A percentile compares a stretch with the other conserved stretches of the same genome.
phyloP scores from a whole-genome alignment of 1,140 invertebrate species.

The Drosophila busckii region DNA sequence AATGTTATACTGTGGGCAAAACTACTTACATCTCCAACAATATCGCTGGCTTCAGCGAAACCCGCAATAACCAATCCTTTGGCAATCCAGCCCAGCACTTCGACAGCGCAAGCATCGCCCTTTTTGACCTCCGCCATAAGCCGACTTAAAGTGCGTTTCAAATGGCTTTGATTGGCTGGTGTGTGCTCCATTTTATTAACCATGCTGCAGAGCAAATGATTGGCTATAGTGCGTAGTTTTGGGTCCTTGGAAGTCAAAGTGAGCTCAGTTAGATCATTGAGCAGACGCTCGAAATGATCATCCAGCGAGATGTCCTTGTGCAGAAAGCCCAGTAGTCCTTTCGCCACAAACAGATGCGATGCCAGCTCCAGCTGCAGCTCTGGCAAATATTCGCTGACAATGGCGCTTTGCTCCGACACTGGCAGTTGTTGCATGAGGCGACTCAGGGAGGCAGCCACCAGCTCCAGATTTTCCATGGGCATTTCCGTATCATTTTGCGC shows the following conservation, averaged over 20 bases:
- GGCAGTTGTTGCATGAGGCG: conserved; percentile 56
- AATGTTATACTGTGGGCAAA: no score
- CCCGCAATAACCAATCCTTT: conserved; percentile 69
- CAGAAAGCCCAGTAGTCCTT: conserved; percentile 61
- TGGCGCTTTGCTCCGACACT: conserved; percentile 62
- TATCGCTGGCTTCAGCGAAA: conserved; percentile 57
- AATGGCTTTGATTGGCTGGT: conserved; percentile 34
- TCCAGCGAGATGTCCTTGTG: conserved; percentile 66
- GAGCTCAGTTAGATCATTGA: conserved; percentile 61
- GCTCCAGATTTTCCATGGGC: conserved; percentile 34
- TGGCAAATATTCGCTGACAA: conserved; percentile 63
- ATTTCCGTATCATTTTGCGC: conserved; percentile 25
- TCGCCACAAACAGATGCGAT: conserved; percentile 63
- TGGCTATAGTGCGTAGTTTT: conserved; percentile 51
- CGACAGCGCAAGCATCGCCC: conserved; percentile 60
- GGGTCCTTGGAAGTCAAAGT: conserved; percentile 53
- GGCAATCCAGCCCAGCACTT: conserved; percentile 64
- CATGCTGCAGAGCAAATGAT: conserved; percentile 71
- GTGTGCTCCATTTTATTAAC: conserved; percentile 66
- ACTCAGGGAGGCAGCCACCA: conserved; percentile 51
- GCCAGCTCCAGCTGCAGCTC: conserved; percentile 49
- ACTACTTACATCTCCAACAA: conserved; percentile 69
- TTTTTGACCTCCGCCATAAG: conserved; percentile 56
- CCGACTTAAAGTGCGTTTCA: conserved; percentile 37
- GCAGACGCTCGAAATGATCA: conserved; percentile 67